A percentile compares a stretch with the other conserved stretches of the same genome.
phyloP scores from a whole-genome alignment of 2,797 vertebrate genomes.

The Apogon talboti region DNA sequence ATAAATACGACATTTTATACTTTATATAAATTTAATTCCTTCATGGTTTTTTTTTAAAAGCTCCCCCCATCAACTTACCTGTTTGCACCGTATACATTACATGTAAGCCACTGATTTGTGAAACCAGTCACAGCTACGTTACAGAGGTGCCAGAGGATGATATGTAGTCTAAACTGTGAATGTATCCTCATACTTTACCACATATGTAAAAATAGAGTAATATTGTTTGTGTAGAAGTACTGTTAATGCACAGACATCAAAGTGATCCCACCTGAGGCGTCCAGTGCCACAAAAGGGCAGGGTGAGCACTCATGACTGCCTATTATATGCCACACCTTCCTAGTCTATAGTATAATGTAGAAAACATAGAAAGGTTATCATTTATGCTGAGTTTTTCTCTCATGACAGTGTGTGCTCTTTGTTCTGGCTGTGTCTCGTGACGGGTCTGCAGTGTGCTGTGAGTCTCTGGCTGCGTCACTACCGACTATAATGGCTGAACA shows the following conservation, averaged over 20 bases:
- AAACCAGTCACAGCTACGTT: neutral
- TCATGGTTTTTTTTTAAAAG: too few relatives aligned
- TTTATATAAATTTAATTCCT: too few relatives aligned
- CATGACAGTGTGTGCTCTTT: constrained; percentile 70
- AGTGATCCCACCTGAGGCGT: constrained; percentile 20
- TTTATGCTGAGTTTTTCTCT: constrained; percentile 50
- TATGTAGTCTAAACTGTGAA: neutral
- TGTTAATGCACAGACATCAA: constrained; percentile 3
- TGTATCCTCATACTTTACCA: constrained; percentile 4
- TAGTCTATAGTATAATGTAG: constrained; percentile 16
- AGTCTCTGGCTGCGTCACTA: constrained; percentile 75
- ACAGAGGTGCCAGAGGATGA: neutral
- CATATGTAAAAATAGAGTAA: neutral
- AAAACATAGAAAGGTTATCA: constrained; percentile 30
- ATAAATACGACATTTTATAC: too few relatives aligned
- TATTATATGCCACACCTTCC: constrained; percentile 20
- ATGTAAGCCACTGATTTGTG: neutral
- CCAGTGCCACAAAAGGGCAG: constrained; percentile 2
- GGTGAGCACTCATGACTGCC: neutral
- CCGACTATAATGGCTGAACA: constrained; percentile 71
- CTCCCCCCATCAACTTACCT: constrained; percentile 24
- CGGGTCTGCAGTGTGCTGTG: constrained; percentile 75
- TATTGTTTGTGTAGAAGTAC: neutral
- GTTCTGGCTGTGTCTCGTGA: constrained; percentile 73
- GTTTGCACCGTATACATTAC: too few relatives aligned